Evolutionary conservation across 2,797 vertebrate genomes (phyloP).

Genomic region (Malurus leucopterus): DNA sequence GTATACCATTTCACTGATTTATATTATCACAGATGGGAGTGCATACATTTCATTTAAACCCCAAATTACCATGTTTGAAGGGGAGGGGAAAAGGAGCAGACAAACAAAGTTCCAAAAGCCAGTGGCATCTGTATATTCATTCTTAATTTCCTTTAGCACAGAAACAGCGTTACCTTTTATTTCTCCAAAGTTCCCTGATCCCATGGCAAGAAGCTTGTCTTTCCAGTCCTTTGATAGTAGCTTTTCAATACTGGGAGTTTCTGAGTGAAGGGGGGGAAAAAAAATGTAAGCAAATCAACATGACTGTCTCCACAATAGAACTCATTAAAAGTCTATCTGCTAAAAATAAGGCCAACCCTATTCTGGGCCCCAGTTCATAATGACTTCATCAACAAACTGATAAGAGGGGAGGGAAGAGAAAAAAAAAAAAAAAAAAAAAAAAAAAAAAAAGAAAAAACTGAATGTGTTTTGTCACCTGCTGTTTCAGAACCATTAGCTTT

Average conservation of each 20-base stretch:
- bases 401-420: constrained; percentile 58
- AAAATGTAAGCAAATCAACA: constrained; percentile 78
- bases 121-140: neutral
- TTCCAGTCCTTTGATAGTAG: constrained; percentile 99
- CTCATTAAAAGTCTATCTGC: constrained; percentile 94
- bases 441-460: constrained; percentile 46
- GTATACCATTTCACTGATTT: neutral
- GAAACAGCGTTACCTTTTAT: constrained; percentile 90
- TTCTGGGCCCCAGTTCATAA: constrained; percentile 79
- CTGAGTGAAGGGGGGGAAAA: constrained; percentile 75
- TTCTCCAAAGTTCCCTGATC: constrained; percentile 97
- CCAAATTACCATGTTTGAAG: neutral
- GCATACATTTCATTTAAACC: neutral
- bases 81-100: neutral
- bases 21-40: constrained; percentile 2
- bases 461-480: constrained; percentile 91
- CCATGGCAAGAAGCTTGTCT: constrained; percentile 99
- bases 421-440: constrained; percentile 18
- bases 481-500: constrained; percentile 97
- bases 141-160: constrained; percentile 36
- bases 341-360: constrained; percentile 86
- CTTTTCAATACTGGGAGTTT: constrained; percentile 97
- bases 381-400: constrained; percentile 92
- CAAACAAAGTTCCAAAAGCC: neutral
- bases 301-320: constrained; percentile 87